phyloP scores from a whole-genome alignment of 2,797 vertebrate genomes.

The Cottoperca gobio region DNA sequence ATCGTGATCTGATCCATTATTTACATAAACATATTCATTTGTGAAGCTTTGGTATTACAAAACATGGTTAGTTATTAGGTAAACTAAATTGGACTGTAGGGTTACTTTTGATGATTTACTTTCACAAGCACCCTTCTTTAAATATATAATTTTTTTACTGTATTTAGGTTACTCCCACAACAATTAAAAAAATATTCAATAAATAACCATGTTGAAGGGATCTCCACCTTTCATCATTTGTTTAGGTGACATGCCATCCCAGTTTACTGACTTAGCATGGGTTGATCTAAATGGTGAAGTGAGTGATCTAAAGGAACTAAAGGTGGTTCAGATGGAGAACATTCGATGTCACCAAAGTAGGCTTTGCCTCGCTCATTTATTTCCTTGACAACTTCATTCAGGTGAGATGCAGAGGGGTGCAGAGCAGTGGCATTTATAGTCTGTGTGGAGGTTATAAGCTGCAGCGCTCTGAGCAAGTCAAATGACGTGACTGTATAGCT shows the following conservation, averaged over 20 bases:
- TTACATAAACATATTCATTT: too few species aligned
- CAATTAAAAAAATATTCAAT: neutral
- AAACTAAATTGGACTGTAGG: too few species aligned
- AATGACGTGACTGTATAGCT: constrained; percentile 43
- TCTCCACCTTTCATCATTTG: neutral
- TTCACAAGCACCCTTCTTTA: too few species aligned
- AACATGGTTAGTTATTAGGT: too few species aligned
- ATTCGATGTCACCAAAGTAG: constrained; percentile 17
- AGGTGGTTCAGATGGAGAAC: constrained; percentile 3
- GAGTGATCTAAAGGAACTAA: constrained; percentile 20
- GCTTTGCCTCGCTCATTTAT: constrained; percentile 25
- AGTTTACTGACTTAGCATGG: neutral
- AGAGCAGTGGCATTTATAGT: constrained; percentile 39
- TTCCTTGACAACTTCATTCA: constrained; percentile 32
- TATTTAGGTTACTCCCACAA: neutral
- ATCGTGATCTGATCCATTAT: too few species aligned
- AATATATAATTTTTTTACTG: neutral
- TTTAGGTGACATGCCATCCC: neutral
- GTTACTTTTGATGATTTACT: too few species aligned
- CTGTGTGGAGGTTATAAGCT: constrained; percentile 44
- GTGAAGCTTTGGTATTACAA: too few species aligned
- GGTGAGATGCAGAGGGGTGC: constrained; percentile 23
- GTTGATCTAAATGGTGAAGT: neutral
- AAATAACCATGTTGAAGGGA: neutral
- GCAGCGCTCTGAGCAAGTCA: constrained; percentile 23